These are phyloP conservation scores for Cathartes aura DNA, from an alignment of 2,113 vertebrate species.

Conservation along the genomic window DNA sequence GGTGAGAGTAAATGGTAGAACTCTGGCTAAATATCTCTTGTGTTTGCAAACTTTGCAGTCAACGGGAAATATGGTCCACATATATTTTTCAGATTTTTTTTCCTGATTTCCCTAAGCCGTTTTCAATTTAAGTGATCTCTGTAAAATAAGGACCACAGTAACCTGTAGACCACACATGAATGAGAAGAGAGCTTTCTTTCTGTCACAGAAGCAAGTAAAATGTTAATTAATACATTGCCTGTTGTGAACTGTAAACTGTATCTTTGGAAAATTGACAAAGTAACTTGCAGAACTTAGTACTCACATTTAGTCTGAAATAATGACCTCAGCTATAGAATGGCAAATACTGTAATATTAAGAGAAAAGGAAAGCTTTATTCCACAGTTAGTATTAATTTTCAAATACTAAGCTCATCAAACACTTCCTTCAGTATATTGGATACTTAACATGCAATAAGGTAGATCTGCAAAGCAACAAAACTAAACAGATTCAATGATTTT, in stretches of 20 bases:
- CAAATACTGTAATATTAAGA: not conserved
- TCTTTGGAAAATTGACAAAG: not conserved
- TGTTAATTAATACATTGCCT: not conserved
- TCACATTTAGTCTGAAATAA: not conserved
- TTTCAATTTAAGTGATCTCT: not conserved
- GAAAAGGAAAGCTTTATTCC: not conserved
- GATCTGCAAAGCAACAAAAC: not conserved
- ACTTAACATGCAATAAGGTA: not conserved
- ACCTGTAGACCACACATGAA: not conserved
- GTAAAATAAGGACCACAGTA: not conserved
- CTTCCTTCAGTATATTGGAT: not conserved
- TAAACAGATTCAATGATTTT: not conserved
- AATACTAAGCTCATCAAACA: not conserved
- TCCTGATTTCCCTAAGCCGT: not conserved
- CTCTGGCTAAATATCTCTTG: not conserved
- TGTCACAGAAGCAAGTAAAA: not conserved
- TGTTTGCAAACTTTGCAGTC: not conserved
- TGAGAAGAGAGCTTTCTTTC: not conserved
- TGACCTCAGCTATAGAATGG: not conserved
- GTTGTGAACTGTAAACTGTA: not conserved
- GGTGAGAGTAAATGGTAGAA: not conserved
- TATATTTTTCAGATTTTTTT: not conserved
- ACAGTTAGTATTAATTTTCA: not conserved
- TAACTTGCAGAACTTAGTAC: not conserved
- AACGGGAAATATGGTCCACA: accelerated